Percentiles rank a stretch among this genome's conserved stretches.
These are phyloP conservation scores for Merodon equestris DNA, from an alignment of 2,888 invertebrate genomes.

Conservation along the genomic window DNA sequence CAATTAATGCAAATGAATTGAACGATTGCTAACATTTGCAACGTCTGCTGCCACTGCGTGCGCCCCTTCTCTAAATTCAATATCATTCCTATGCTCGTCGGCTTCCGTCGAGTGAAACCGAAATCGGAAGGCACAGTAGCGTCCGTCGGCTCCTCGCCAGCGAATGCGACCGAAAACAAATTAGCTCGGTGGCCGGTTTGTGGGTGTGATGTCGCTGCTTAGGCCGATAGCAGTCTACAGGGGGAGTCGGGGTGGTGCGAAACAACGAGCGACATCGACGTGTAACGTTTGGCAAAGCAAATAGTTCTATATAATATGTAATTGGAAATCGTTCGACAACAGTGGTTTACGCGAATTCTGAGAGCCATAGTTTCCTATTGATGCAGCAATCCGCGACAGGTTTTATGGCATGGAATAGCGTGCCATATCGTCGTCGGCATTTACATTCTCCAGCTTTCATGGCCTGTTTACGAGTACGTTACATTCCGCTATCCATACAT, in stretches of 20 bases:
- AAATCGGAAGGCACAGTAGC: not conserved
- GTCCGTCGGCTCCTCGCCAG: not conserved
- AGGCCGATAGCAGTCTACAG: slow-evolving; percentile 21
- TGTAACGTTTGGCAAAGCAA: slow-evolving; percentile 56
- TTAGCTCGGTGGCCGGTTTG: not conserved
- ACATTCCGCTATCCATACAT: too few relatives aligned
- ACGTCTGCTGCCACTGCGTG: slow-evolving; percentile 21
- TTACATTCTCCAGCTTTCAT: slow-evolving; percentile 9
- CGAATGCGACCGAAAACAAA: slow-evolving; percentile 49
- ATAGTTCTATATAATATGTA: slow-evolving; percentile 54
- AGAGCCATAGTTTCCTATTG: slow-evolving; percentile 48
- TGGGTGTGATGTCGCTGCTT: not conserved
- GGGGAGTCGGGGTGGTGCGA: slow-evolving; percentile 27
- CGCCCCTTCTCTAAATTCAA: slow-evolving; percentile 1
- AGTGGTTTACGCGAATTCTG: slow-evolving; percentile 42
- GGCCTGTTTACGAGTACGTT: slow-evolving; percentile 6
- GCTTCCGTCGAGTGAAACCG: not conserved
- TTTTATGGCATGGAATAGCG: slow-evolving; percentile 1
- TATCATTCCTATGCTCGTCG: not conserved
- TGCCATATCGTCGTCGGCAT: too few relatives aligned
- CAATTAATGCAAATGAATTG: slow-evolving; percentile 57
- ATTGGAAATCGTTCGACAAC: slow-evolving; percentile 55
- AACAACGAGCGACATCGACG: slow-evolving; percentile 41
- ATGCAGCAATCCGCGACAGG: slow-evolving; percentile 28
- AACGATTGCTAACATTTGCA: slow-evolving; percentile 44